phyloP scores from a whole-genome alignment of 2,888 invertebrate species.

The Agrypnus murinus region DNA sequence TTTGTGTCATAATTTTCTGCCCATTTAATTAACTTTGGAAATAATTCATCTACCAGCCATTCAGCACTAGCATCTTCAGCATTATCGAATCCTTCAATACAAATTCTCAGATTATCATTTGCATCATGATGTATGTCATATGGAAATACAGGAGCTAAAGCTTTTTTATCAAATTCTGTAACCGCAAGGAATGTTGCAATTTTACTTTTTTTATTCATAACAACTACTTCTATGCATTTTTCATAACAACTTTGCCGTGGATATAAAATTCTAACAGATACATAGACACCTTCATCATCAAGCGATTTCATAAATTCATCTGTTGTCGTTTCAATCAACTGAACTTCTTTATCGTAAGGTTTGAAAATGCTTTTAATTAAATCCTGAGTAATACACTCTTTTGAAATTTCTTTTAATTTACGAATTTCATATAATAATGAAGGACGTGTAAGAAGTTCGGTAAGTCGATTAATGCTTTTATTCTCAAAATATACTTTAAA shows the following conservation, averaged over 20 bases:
- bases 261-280: conserved; percentile 70
- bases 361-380: conserved; percentile 63
- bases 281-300: conserved; percentile 61
- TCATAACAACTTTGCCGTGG: conserved; percentile 65
- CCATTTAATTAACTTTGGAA: conserved; percentile 80
- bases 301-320: conserved; percentile 54
- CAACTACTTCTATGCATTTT: conserved; percentile 64
- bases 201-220: conserved; percentile 68
- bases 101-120: conserved; percentile 66
- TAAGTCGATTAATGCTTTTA: conserved; percentile 57
- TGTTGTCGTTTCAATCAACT: conserved; percentile 56
- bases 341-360: conserved; percentile 62
- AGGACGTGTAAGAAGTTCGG: conserved; percentile 62
- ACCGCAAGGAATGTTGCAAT: conserved; percentile 73
- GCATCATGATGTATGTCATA: conserved; percentile 67
- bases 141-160: conserved; percentile 72
- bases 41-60: conserved; percentile 76
- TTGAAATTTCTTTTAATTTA: conserved; percentile 60
- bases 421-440: conserved; percentile 66
- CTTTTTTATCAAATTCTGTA: conserved; percentile 67
- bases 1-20: conserved; percentile 70
- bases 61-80: conserved; percentile 67
- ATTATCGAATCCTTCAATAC: conserved; percentile 68
- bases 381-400: conserved; percentile 60
- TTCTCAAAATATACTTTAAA: conserved; percentile 61